Evolutionary conservation across 2,888 invertebrate species (phyloP), one percentile per base, ranked within the genome.

Genomic region (Tenthredo notha): DNA sequence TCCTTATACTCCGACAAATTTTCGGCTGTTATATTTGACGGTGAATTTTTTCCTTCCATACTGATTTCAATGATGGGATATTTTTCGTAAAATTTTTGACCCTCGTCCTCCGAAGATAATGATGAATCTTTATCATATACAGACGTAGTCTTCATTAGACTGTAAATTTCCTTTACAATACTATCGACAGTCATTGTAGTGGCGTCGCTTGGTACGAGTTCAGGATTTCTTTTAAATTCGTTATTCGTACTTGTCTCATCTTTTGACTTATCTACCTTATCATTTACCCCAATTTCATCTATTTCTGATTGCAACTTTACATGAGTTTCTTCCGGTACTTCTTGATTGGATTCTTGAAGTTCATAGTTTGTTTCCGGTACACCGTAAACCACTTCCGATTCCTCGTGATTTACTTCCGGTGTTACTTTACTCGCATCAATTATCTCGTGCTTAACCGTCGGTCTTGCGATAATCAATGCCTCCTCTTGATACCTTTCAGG

Each of bases 351-450:
- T 61, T 87, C 86, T 12, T 84, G 72, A 6, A 72, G 33, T 75
- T 89, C 89, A 18, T 88, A 85, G 84, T 88, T 88, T n/a, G 86
- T 83, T 85, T 90, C 91, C 72, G 86, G 85, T 18, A 33, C 77
- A 2, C 47, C 87, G 40, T 89, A 87, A 4, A 77, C 87, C 0
- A 9, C 61, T 83, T 90, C 90, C 74, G 90, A 78, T 37, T n/a
- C 65, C 84, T 91, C 91, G 78, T 90, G 88, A 86, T 90, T 91
- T 67, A 86, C 87, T 86, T 91, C 91, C 2, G 91, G 90, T 6
- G 89, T 89, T 21, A 89, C 91, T 80, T 89, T 89, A 50, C 84
- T 77, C 78, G 91, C 91, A 40, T 89, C 89, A 15, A 88, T 89
- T 84, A 92, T 92, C 67, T 90, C 89, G 85, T 91, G 91, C 29